Base-by-base conservation (phyloP, 2,797 vertebrate species). In the Trichosurus vulpecula region DNA sequence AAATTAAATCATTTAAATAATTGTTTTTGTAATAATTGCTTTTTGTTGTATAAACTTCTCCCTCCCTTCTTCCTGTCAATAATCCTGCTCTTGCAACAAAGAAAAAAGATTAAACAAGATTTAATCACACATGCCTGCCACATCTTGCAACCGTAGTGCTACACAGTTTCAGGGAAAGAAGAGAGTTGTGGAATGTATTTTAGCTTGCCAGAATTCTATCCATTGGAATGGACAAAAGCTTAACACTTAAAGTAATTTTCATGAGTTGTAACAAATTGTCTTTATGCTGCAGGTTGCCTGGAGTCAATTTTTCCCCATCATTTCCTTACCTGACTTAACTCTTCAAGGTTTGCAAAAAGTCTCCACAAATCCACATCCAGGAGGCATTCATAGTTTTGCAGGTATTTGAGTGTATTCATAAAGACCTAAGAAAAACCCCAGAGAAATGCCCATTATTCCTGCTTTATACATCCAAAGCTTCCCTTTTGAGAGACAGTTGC, bases 341-440 rank as follows among this genome's bases (percentile, higher is more conserved):
- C 99, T 35, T 99, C 99, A 97, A 99, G 99, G 97, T 99, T 99
- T 61, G 99, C 99, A 92, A 99, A 99, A 95, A 99, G 98, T 96
- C 99, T 99, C 99, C 99, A 99, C 66, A 98, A 97, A 95, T 99
- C 99, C 54, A 99, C 98, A 94, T 99, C 99, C 61, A 98, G 94
- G 54, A 99, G 98, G 98, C 99, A 99, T 25, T 99, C 99, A 14
- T 98, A 99, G 95, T 93, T 98, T 97, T 99, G 99, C 58, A 99
- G 98, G 90, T 99, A 98, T 91, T 98, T 98, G 93, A 99, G 98
- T 13, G 99, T 99, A 92, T 98, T 98, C 97, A 98, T 98, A 98
- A 99, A 99, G 97, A 99, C 98, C 99, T 99, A 99, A 35, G 90
- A 95, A 97, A 97, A 19, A 93, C 9, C 41, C 97, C 52, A 53